phyloP scores from a whole-genome alignment of 2,113 vertebrate genomes.

The Prinia subflava region DNA sequence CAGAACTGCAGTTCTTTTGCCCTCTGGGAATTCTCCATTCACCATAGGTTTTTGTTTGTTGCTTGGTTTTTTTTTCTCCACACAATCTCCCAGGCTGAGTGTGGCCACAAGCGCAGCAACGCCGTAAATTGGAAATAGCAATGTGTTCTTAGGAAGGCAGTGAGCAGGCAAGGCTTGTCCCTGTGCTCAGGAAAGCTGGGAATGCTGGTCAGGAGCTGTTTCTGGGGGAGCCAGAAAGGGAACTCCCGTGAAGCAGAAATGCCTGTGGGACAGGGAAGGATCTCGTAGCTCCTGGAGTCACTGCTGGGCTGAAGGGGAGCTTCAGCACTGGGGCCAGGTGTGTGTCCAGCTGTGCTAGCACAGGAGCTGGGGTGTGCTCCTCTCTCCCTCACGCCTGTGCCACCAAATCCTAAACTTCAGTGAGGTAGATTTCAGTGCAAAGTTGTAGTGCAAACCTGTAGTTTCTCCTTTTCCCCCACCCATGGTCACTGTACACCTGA shows the following conservation, averaged over 20 bases:
- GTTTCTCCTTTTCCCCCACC: rapidly evolving
- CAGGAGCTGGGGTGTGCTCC: neutral
- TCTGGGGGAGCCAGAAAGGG: neutral
- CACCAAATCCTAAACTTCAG: neutral
- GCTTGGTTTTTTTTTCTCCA: neutral
- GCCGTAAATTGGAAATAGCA: neutral
- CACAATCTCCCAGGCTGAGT: neutral
- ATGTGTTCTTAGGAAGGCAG: neutral
- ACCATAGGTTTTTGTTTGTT: neutral
- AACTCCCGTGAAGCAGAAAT: neutral
- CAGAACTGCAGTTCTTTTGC: neutral
- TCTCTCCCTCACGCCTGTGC: rapidly evolving
- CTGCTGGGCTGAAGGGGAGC: neutral
- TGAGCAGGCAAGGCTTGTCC: neutral
- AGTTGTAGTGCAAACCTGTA: too few relatives aligned
- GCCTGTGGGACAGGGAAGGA: neutral
- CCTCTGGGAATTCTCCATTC: neutral
- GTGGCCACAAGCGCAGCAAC: neutral
- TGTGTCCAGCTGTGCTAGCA: neutral
- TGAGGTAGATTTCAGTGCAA: rapidly evolving
- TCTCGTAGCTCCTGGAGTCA: rapidly evolving
- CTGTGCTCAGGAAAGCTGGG: neutral
- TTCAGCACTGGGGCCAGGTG: neutral
- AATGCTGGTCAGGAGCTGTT: neutral
- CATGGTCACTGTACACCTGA: rapidly evolving